These are phyloP conservation scores for Brassicogethes aeneus DNA, from an alignment of 2,888 invertebrate species.

Conservation along the genomic window DNA sequence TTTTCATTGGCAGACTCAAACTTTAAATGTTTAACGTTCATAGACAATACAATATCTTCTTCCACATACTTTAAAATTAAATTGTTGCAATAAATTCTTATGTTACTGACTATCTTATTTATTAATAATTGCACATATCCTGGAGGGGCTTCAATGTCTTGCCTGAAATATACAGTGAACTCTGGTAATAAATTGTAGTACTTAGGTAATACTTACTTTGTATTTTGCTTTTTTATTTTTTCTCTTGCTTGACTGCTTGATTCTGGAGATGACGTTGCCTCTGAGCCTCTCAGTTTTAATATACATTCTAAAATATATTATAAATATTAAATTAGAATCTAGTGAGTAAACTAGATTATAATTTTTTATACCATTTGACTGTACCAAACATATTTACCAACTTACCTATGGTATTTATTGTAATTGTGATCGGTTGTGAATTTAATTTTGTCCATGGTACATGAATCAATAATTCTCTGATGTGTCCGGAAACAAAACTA, in stretches of 20 bases:
- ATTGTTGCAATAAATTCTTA: slow-evolving; percentile 83
- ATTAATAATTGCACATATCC: slow-evolving; percentile 81
- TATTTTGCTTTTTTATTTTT: slow-evolving; percentile 22
- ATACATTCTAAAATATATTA: slow-evolving; percentile 46
- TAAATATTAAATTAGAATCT: no score
- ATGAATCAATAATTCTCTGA: slow-evolving; percentile 81
- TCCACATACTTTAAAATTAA: slow-evolving; percentile 93
- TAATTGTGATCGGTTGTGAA: slow-evolving; percentile 88
- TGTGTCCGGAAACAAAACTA: slow-evolving; percentile 86
- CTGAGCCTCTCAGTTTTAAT: slow-evolving; percentile 37
- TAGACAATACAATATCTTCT: slow-evolving; percentile 89
- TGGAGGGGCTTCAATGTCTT: slow-evolving; percentile 61
- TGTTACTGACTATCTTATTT: slow-evolving; percentile 87
- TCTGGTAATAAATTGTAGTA: no score
- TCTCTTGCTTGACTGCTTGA: slow-evolving; percentile 20
- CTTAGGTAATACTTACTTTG: slow-evolving; percentile 19
- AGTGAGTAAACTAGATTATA: no score
- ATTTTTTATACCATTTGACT: no score
- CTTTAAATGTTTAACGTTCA: slow-evolving; percentile 81
- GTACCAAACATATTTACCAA: no score
- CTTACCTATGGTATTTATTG: slow-evolving; percentile 92
- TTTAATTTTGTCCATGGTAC: slow-evolving; percentile 96
- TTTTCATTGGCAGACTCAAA: slow-evolving; percentile 68
- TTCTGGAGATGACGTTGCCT: slow-evolving; percentile 21
- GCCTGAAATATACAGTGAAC: no score